Evolutionary conservation across 2,797 vertebrate species (phyloP), one percentile per base, ranked within the genome.

Genomic region (Hyperoplus lanceolatus): DNA sequence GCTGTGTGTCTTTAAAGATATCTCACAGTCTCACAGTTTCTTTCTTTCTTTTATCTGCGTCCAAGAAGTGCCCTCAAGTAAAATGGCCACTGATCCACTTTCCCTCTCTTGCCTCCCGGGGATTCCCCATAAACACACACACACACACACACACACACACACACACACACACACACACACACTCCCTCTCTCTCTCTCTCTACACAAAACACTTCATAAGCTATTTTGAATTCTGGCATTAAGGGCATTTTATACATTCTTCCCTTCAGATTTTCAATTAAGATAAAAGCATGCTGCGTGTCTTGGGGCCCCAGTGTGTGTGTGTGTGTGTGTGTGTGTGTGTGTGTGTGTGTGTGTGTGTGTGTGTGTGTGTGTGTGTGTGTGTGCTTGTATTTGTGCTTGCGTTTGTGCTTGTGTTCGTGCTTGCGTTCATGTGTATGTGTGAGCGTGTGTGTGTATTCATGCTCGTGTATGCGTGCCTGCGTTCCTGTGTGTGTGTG

Each of bases 251-350:
- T 77, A 62, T 51, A 68, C 63, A 69, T 95, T 94, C 29, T 93
- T 83, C 82, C 75, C 70, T 84, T 74, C 84, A 89, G 95, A 97
- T 97, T 97, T 29, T 96, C 94, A 97, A 97, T 96, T 97, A 96
- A 97, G 95, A 97, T 96, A 96, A 93, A 95, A 94, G 93, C 70
- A 74, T 75, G 71, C 62, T 53, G 70, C 73, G 72, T 78, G 81
- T 90, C 85, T 83, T 53, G 70, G 77, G 79, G 75, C 77, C 70
- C 56, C 54, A 29, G 53, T 77, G 59, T 69, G 73, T 62, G 36
- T 53, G 55, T 54, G 43, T 73, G 48, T 66, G 49, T 64, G n/a
- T n/a, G n/a, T n/a, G n/a, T n/a, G 53, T 77, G 59, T 69, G 73
- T 62, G 36, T 53, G 55, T 54, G 43, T 73, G 48, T 66, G 49